These are phyloP conservation scores for Thaleichthys pacificus DNA, from an alignment of 2,797 vertebrate species.

Conservation along the genomic window DNA sequence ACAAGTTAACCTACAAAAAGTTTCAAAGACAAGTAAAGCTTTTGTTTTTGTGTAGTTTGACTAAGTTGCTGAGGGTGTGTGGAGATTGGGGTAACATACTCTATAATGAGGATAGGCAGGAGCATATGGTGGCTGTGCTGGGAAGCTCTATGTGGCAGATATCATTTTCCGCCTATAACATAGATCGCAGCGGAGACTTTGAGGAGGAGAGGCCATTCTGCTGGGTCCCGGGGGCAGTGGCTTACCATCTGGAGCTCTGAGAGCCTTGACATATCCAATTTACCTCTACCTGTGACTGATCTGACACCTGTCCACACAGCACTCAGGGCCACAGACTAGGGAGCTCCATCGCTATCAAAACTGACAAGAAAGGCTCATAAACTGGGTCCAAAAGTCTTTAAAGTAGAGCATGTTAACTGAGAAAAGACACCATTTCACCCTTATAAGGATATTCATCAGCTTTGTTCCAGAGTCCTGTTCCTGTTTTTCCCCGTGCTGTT, in stretches of 20 bases:
- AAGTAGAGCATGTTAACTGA: slow-evolving; percentile 7
- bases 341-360: slow-evolving; percentile 39
- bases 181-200: slow-evolving; percentile 52
- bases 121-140: slow-evolving; percentile 60
- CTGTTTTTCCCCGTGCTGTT: neutral
- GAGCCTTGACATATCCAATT: slow-evolving; percentile 71
- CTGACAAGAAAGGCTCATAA: slow-evolving; percentile 34
- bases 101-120: slow-evolving; percentile 27
- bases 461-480: neutral
- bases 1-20: slow-evolving; percentile 2
- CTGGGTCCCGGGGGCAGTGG: slow-evolving; percentile 53
- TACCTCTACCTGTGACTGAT: slow-evolving; percentile 63
- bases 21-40: slow-evolving; percentile 17
- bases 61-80: slow-evolving; percentile 11
- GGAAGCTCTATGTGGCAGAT: slow-evolving; percentile 64
- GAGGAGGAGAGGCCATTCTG: slow-evolving; percentile 32
- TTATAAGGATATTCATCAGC: neutral
- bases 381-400: neutral
- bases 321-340: slow-evolving; percentile 33
- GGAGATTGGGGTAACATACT: slow-evolving; percentile 2
- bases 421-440: neutral
- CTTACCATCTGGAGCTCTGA: slow-evolving; percentile 66
- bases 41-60: neutral
- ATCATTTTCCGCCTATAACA: slow-evolving; percentile 54
- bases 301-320: slow-evolving; percentile 39